Evolutionary conservation across 2,113 vertebrate species (phyloP), one percentile per base, ranked within the genome.

Genomic region (Vireo altiloquus): DNA sequence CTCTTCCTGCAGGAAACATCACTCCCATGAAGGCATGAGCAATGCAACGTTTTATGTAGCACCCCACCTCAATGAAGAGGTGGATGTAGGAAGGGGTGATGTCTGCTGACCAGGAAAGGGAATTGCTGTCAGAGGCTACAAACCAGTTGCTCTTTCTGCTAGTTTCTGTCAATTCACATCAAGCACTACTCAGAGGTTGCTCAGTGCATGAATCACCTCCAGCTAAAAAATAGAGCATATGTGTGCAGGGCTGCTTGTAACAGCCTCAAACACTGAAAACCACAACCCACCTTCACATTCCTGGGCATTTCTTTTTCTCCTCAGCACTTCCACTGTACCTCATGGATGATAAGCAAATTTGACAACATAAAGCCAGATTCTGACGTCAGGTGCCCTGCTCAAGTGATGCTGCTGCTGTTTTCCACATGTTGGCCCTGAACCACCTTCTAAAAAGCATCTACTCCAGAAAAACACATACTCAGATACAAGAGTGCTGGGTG

Each of bases 161-260:
- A 27, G 54, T 81, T 91, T 92, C 72, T 89, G 80, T 83, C 83
- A 80, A 61, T 52, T 92, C 76, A 87, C 47, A 94, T 83, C 71
- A 83, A 77, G 33, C 0, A 4, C 23, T 83, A 49, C 64, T 57
- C 46, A 89, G 76, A 92, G 37, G 68, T 24, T 87, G 57, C 57
- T 93, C 70, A 23, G 61, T 13, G 40, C 4, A 4, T 82, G n/a
- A 83, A 80, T 86, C 49, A 37, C 22, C 20, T 74, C 17, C 35
- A 53, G 89, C 52, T 79, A 93, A 44, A 87, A 94, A 92, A 72
- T 27, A 1, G 3, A 92, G 46, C 50, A 27, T 27, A 31, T 77
- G 22, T 40, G 35, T 44, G 21, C 77, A 61, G 13, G 46, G 16
- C 44, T 86, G 61, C n/a, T 89, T 68, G 56, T 46, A 86, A 61